Percentiles rank a stretch among this genome's conserved stretches.
Conservation (phyloP, 2,113 vertebrate genomes). For the Scalopus aquaticus region DNA sequence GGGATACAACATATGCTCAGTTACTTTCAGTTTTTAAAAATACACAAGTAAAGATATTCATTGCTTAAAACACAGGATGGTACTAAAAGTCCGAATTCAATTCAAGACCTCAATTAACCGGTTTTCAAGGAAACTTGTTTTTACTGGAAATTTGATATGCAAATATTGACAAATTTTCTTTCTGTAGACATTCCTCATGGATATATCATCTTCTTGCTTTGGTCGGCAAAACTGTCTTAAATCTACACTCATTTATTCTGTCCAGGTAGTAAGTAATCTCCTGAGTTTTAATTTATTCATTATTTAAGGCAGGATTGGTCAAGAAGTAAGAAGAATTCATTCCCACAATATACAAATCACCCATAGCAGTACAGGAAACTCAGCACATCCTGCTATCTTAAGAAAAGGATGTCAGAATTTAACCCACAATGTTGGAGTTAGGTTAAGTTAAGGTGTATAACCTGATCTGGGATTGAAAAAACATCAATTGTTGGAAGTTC, state of each 20-base stretch:
- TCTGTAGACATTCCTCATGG: background rate
- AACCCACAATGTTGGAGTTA: background rate
- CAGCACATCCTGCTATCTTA: background rate
- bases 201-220: background rate
- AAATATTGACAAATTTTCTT: constrained; percentile 22
- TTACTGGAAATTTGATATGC: background rate
- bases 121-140: constrained; percentile 25
- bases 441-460: background rate
- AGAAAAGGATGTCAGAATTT: background rate
- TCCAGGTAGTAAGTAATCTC: background rate
- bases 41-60: background rate
- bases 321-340: background rate
- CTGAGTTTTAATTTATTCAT: background rate
- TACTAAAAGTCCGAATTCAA: background rate
- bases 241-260: background rate
- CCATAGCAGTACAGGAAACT: background rate
- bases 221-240: constrained; percentile 6
- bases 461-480: background rate
- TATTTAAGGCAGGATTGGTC: background rate
- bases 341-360: background rate
- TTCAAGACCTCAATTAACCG: constrained; percentile 18
- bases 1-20: background rate
- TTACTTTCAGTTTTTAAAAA: background rate
- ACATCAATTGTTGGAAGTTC: background rate
- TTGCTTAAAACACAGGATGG: background rate